Evolutionary conservation across 2,797 vertebrate species (phyloP), one percentile per base, ranked within the genome.

Genomic region (Acrossocheilus fasciatus): DNA sequence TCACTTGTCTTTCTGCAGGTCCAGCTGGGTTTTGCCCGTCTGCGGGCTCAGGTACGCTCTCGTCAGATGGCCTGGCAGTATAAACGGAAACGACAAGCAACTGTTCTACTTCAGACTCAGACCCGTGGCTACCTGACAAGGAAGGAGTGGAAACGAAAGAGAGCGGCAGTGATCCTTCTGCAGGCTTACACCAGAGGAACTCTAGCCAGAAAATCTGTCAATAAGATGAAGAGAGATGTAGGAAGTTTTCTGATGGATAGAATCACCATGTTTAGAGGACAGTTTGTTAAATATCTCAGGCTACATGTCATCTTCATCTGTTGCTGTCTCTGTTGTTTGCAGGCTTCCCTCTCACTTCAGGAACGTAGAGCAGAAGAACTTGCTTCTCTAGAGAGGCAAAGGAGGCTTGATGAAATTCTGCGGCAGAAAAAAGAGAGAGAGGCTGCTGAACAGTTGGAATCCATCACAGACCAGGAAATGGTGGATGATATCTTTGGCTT

Each of bases 401-500:
- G 80, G 0, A 89, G 94, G 68, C 91, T 95, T 34, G 92, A 95
- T 64, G 93, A 95, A n/a, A 93, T 96, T 84, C 88, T 96, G 87
- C 89, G 89, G 36, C 89, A 93, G 83, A 94, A 93, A 87, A 91
- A 30, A 76, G 93, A 94, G 87, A 77, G 82, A 75, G 94, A 96
- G 68, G 83, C 89, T 76, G 90, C 83, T 81, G 69, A 87, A 9
- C 87, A 91, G 47, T 81, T 93, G 0, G 94, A 97, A 26, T 72
- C 93, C 70, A 89, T 96, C 89, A 96, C 93, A 0, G 97, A 97
- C 77, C 95, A 97, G 30, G 95, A 98, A 91, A 96, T 99, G 96
- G 97, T 99, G 90, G 98, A 99, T 90, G 93, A 91, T 91, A 96
- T 99, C 89, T 99, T 99, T 81, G 96, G 96, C 15, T 99, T 99